Base-by-base conservation (phyloP, 1,140 invertebrate genomes). In the Dinothrombium tinctorium region DNA sequence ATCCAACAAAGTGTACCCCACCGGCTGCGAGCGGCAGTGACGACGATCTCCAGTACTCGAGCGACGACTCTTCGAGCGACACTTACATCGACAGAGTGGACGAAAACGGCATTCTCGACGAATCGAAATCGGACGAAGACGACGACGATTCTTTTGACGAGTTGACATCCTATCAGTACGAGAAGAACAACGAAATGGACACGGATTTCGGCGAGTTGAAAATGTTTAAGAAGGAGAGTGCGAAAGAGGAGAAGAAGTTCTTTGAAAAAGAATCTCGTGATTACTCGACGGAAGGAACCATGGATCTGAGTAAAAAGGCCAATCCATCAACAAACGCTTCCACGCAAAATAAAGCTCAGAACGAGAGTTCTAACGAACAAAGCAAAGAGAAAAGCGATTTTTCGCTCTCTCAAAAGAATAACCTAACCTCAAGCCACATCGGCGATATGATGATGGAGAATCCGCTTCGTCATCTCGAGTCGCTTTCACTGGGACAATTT, bases 1-100 rank as follows among this genome's bases (percentile, higher is more conserved):
- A 89, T 56, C 86, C 84, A 0, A 84, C 77, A 1, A 67, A 81
- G 42, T 80, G 74, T 54, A 71, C 77, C 2, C 57, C 59, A 25
- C 28, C 37, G 9, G 42, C 49, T 3, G 44, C 44, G 43, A 21
- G 42, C 49, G 31, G 63, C 74, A 32, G 67, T 64, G 41, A 50
- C 32, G 50, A 51, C 25, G 26, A 51, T 17, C 21, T 44, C 26
- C 15, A 8, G 11, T 19, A 36, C n/a, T 41, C 45, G n/a, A 44
- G 44, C 2, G 46, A 50, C 23, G 50, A 46, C 28, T 44, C 48
- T 2, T 48, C 48, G 15, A 51, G 50, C 32, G 50, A 50, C 28
- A 51, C 50, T 12, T 51, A 43, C 24, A 41, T 51, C 5, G 39
- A 23, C 11, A n/a, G 39, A 21, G 32, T 40, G 25, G 47, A 49